Conservation (phyloP, 2,888 invertebrate genomes). For the Lumbricus terrestris region DNA sequence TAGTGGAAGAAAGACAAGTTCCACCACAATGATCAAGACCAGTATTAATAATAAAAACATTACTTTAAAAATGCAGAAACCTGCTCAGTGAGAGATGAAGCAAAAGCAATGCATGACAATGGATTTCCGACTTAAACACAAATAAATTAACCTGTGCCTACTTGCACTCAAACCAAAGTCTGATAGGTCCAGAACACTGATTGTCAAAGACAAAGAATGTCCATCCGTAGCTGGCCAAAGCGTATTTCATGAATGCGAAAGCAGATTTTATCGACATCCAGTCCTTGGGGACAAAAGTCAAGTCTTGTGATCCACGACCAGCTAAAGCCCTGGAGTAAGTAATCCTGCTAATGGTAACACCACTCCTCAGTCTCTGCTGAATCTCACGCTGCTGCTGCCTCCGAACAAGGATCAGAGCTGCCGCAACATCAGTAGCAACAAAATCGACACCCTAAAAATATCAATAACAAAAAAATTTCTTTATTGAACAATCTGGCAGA, state of each 20-base stretch:
- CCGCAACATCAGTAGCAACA: slow-evolving; percentile 83
- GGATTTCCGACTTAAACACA: not conserved
- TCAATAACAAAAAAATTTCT: too few species aligned
- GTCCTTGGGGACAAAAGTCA: slow-evolving; percentile 25
- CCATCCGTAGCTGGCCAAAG: slow-evolving; percentile 85
- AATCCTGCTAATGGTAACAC: not conserved
- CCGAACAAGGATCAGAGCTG: slow-evolving; percentile 78
- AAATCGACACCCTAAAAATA: slow-evolving; percentile 72
- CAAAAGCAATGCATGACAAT: not conserved
- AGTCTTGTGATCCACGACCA: not conserved
- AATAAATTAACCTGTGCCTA: slow-evolving; percentile 35
- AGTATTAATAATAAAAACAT: too few species aligned
- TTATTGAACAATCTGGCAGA: too few species aligned
- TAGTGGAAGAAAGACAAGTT: too few species aligned
- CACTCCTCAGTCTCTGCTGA: not conserved
- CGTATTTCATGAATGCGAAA: slow-evolving; percentile 75
- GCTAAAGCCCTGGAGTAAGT: not conserved
- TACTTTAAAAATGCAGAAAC: too few species aligned
- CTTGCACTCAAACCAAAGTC: slow-evolving; percentile 62
- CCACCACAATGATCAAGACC: too few species aligned
- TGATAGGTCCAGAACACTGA: slow-evolving; percentile 74
- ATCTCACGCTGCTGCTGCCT: slow-evolving; percentile 43
- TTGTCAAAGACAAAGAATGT: slow-evolving; percentile 78
- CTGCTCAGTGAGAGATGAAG: not conserved
- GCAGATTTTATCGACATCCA: slow-evolving; percentile 82